Conservation (phyloP, 2,797 vertebrate species). For the Phalloptychus januarius region DNA sequence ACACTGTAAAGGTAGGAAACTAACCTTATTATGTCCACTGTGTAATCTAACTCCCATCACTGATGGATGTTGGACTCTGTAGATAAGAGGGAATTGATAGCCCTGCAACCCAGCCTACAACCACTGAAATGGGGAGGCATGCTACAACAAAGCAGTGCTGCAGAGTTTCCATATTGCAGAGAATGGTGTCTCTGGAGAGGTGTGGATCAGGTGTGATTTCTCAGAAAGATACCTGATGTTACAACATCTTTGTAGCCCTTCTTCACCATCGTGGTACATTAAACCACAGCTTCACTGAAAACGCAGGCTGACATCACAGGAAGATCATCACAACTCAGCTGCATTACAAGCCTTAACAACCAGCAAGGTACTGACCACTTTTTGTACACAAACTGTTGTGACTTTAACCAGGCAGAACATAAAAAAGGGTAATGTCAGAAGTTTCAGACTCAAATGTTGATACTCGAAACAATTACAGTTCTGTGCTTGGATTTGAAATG, state of each 20-base stretch:
- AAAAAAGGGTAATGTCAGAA: not conserved
- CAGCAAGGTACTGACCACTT: constrained; percentile 51
- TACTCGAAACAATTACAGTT: constrained; percentile 45
- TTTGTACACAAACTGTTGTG: not conserved
- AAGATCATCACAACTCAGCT: constrained; percentile 9
- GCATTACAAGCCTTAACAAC: constrained; percentile 44
- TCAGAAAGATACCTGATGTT: constrained; percentile 35
- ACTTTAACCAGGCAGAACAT: constrained; percentile 9
- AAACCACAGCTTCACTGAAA: constrained; percentile 27
- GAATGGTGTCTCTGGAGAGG: constrained; percentile 30
- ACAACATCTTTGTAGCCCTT: constrained; percentile 10
- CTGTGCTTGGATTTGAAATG: not conserved
- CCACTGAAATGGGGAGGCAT: constrained; percentile 14
- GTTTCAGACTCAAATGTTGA: constrained; percentile 37
- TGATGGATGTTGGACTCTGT: constrained; percentile 45
- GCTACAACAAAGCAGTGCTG: constrained; percentile 20
- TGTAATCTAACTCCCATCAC: constrained; percentile 17
- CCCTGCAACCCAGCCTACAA: constrained; percentile 9
- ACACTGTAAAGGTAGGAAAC: not conserved
- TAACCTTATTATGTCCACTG: constrained; percentile 1
- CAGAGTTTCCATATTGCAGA: constrained; percentile 16
- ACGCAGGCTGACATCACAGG: constrained; percentile 39
- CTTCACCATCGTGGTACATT: constrained; percentile 20
- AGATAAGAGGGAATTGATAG: constrained; percentile 19
- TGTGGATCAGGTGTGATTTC: constrained; percentile 23